Conservation (phyloP, 2,888 invertebrate species). For the Drosophila maculinotata region DNA sequence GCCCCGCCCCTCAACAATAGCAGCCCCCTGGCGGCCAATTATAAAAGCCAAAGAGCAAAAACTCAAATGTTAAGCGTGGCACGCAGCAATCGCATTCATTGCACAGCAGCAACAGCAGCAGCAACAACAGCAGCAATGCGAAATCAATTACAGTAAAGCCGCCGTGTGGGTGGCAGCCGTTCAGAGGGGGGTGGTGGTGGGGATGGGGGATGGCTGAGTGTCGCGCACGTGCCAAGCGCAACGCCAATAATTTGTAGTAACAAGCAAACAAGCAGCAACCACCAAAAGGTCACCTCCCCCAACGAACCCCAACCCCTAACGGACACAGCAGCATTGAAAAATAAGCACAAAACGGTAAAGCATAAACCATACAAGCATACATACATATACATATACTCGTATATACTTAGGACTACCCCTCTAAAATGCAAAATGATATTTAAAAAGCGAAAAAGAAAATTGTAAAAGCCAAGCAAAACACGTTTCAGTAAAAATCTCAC, state of each 20-base stretch:
- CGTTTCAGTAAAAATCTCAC: neutral
- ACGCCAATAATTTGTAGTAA: slow-evolving; percentile 78
- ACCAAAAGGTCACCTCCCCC: slow-evolving; percentile 37
- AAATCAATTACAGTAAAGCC: slow-evolving; percentile 76
- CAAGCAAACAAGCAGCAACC: slow-evolving; percentile 60
- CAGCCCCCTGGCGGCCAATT: slow-evolving; percentile 39
- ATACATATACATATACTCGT: neutral
- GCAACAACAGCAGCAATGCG: slow-evolving; percentile 56
- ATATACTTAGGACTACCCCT: neutral
- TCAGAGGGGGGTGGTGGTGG: neutral
- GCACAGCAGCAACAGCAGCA: slow-evolving; percentile 27
- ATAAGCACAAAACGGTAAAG: slow-evolving; percentile 45
- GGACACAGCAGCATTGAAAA: slow-evolving; percentile 48
- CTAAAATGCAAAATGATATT: slow-evolving; percentile 13
- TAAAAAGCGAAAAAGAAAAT: slow-evolving; percentile 15
- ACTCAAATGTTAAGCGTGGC: slow-evolving; percentile 59
- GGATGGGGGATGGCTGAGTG: slow-evolving; percentile 20
- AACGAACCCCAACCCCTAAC: neutral
- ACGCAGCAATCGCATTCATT: slow-evolving; percentile 79
- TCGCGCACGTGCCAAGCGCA: slow-evolving; percentile 70
- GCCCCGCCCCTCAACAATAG: neutral
- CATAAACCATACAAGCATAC: slow-evolving; percentile 3
- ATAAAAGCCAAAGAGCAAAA: slow-evolving; percentile 65
- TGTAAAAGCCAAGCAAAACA: neutral
- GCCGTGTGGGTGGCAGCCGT: slow-evolving; percentile 28